Evolutionary conservation across 1,140 invertebrate species (phyloP), one percentile per base, ranked within the genome.

Genomic region (Calosoma granatense): DNA sequence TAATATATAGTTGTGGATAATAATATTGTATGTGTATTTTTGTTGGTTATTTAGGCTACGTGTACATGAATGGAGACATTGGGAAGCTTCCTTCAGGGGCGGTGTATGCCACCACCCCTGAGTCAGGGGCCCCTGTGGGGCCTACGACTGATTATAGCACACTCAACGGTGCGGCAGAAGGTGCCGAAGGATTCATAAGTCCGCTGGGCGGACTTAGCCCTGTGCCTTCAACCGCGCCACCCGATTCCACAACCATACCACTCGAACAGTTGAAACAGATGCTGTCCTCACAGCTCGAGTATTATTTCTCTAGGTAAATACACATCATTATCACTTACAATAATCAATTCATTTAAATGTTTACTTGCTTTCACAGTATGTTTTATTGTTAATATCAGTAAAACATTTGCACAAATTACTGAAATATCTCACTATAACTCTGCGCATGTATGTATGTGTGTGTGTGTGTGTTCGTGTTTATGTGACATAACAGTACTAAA

Each of bases 231-330:
- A 65, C 65, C 61, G 63, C 61, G 56, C 60, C 63, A 53, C 61
- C 64, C 17, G 58, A 57, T 59, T 56, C 60, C 36, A 56, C 36
- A 14, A 56, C 51, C 11, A 23, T 23, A 26, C 76, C 83, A 55
- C 72, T 87, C 67, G 86, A 88, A 61, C 83, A 90, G 68, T 74
- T 92, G 11, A 87, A 90, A 73, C 81, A 82, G 61, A 78, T 86
- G 79, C 80, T 93, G 63, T 87, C 87, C 64, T 80, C 82, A 55
- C 90, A 93, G 70, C 80, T 93, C 61, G 90, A 94, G 76, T 92
- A 91, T 71, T 93, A 92, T 72, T 93, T 93, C 75, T 93, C 90
- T 60, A 84, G 86, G 86, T 87, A 74, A 65, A 63, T 54, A 9
- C 12, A 11, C 41, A 11, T 23, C 51, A 23, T 36, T 36, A 36